A percentile compares a stretch with the other conserved stretches of the same genome.
phyloP scores from a whole-genome alignment of 2,113 vertebrate genomes.

The Raja brachyura region DNA sequence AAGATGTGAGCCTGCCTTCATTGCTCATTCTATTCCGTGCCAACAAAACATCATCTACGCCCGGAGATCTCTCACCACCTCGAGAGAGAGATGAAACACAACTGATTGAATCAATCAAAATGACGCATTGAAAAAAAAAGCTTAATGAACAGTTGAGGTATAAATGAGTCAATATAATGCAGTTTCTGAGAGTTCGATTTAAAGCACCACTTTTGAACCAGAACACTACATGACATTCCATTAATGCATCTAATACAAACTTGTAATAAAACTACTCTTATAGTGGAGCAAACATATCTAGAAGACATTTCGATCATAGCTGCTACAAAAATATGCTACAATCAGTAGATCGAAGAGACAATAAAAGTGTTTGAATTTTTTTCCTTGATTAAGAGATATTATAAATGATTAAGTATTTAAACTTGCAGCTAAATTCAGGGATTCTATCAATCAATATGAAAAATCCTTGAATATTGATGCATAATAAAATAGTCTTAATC shows the following conservation, averaged over 20 bases:
- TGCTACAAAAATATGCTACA: background rate
- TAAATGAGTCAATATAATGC: background rate
- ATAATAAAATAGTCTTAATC: background rate
- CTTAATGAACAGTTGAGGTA: constrained; percentile 12
- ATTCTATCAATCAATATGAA: background rate
- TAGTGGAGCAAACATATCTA: background rate
- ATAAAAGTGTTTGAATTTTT: background rate
- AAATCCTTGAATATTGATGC: background rate
- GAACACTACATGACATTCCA: background rate
- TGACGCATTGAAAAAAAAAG: background rate
- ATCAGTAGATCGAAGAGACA: background rate
- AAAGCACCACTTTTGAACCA: constrained; percentile 30
- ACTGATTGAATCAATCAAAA: background rate
- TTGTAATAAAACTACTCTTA: background rate
- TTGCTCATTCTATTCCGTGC: background rate
- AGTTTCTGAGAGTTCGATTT: constrained; percentile 32
- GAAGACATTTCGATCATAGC: background rate
- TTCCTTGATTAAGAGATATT: background rate
- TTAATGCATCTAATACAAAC: background rate
- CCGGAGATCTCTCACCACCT: too few species aligned
- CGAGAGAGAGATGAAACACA: background rate
- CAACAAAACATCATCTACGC: background rate
- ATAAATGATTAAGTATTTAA: background rate
- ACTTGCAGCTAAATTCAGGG: background rate
- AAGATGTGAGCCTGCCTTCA: background rate